A percentile compares a stretch with the other conserved stretches of the same genome.
These are phyloP conservation scores for Slavum lentiscoides DNA, from an alignment of 2,888 invertebrate species.

Conservation along the genomic window DNA sequence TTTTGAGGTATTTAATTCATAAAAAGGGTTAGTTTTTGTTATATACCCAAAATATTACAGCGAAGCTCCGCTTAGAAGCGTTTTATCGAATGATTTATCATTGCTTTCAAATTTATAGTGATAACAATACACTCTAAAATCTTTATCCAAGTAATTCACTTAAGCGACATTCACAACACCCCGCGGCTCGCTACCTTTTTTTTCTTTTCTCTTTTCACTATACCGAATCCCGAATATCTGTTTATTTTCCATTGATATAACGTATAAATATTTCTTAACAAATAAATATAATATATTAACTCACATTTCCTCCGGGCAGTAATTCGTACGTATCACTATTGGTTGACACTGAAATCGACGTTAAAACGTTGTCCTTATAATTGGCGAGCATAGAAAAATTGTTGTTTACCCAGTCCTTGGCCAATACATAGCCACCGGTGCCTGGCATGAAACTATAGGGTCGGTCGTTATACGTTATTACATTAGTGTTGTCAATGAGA, in stretches of 20 bases:
- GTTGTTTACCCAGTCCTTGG: constrained; percentile 80
- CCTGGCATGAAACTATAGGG: constrained; percentile 10
- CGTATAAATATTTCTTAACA: not conserved
- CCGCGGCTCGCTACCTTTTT: too few species aligned
- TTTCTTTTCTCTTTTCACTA: too few species aligned
- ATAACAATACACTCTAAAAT: too few species aligned
- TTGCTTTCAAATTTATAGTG: too few species aligned
- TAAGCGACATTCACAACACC: too few species aligned
- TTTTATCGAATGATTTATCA: too few species aligned
- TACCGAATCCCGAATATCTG: too few species aligned
- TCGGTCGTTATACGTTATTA: constrained; percentile 16
- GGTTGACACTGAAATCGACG: not conserved
- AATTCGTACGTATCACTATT: not conserved
- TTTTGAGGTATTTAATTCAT: too few species aligned
- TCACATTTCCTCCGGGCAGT: constrained; percentile 14
- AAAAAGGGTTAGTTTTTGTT: too few species aligned
- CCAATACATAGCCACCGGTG: constrained; percentile 80
- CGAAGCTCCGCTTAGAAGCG: too few species aligned
- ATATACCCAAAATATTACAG: too few species aligned
- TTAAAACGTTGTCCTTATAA: constrained; percentile 60
- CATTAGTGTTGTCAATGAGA: not conserved
- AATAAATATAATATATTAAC: not conserved
- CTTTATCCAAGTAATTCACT: too few species aligned
- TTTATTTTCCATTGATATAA: not conserved
- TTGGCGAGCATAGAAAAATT: constrained; percentile 82